Percentiles rank a stretch among this genome's conserved stretches.
These are phyloP conservation scores for Frankliniella intonsa DNA, from an alignment of 2,888 invertebrate species.

Conservation along the genomic window DNA sequence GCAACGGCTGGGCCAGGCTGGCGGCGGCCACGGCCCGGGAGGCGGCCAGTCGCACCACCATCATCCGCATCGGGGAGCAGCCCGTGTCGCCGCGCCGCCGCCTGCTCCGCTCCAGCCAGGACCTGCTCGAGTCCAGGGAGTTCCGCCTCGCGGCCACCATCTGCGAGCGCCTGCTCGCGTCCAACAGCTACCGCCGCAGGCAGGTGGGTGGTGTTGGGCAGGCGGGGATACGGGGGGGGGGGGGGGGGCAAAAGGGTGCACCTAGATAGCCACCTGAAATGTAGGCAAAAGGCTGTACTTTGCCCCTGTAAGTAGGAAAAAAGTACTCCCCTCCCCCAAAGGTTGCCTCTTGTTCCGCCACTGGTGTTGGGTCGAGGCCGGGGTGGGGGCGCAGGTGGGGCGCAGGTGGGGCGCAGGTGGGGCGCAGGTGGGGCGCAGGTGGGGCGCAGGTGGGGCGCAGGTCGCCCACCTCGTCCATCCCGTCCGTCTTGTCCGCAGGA, in stretches of 20 bases:
- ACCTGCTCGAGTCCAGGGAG: slow-evolving; percentile 23
- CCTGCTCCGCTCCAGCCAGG: slow-evolving; percentile 9
- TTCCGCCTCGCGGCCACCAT: slow-evolving; percentile 15
- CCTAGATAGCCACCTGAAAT: too few species aligned
- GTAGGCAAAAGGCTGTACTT: too few species aligned
- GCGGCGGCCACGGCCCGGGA: slow-evolving; percentile 5
- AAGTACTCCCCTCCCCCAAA: too few species aligned
- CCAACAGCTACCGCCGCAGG: slow-evolving; percentile 20
- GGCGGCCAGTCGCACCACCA: slow-evolving; percentile 1
- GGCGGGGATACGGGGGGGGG: too few species aligned
- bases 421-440: too few species aligned
- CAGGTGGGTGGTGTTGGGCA: neutral
- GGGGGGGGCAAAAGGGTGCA: too few species aligned
- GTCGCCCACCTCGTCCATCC: neutral
- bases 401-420: too few species aligned
- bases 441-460: too few species aligned
- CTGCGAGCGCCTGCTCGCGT: slow-evolving; percentile 14
- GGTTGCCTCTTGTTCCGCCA: too few species aligned
- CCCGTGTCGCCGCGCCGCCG: slow-evolving; percentile 13
- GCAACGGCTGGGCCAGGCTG: slow-evolving; percentile 1
- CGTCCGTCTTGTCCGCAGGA: neutral
- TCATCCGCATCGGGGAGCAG: slow-evolving; percentile 21
- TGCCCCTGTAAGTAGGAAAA: too few species aligned
- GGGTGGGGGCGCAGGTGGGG: neutral
- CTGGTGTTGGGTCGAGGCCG: neutral